phyloP scores from a whole-genome alignment of 1,140 invertebrate genomes.

The Pentalonia nigronervosa region DNA sequence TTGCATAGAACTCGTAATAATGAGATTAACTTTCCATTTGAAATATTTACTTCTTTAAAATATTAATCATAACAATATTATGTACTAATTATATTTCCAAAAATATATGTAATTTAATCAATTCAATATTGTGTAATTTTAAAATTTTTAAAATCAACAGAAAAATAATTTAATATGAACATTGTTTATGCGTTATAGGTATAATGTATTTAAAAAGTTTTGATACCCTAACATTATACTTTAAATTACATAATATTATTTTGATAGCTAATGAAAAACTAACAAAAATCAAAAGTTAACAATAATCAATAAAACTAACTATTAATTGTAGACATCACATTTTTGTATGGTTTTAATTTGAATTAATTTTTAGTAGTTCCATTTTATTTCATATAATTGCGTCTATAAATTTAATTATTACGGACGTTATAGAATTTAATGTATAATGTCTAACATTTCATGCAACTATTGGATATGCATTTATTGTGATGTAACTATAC shows the following conservation, averaged over 20 bases:
- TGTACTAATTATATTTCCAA: too few species aligned
- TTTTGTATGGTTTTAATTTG: background rate
- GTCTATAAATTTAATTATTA: background rate
- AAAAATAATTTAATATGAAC: background rate
- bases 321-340: background rate
- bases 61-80: background rate
- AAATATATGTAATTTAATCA: background rate
- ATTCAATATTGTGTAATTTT: background rate
- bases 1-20: background rate
- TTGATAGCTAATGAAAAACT: background rate
- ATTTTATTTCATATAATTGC: background rate
- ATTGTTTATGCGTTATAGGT: background rate
- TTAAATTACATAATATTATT: background rate
- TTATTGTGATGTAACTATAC: background rate
- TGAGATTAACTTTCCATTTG: background rate
- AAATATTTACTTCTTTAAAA: background rate
- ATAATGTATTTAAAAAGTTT: background rate
- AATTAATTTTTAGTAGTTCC: background rate
- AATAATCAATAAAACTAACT: background rate
- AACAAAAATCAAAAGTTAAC: background rate
- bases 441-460: background rate
- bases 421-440: background rate
- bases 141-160: too few species aligned
- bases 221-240: background rate
- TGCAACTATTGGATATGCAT: background rate